phyloP scores from a whole-genome alignment of 2,113 vertebrate species.

The Mustela nigripes region DNA sequence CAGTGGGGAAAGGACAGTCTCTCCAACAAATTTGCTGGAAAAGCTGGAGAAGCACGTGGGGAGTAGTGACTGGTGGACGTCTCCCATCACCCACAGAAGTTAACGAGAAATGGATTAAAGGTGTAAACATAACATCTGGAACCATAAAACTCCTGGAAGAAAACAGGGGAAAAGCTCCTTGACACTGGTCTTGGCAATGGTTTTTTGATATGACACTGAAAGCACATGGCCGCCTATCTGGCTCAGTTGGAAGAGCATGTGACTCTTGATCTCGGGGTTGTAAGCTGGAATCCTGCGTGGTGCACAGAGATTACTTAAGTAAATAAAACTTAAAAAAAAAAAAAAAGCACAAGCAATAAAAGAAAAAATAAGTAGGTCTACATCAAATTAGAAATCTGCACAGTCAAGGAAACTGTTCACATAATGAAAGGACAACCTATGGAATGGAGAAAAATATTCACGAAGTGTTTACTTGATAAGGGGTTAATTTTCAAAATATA shows the following conservation, averaged over 20 bases:
- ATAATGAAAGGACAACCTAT: not conserved
- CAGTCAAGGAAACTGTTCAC: not conserved
- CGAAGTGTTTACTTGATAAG: not conserved
- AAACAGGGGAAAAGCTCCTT: not conserved
- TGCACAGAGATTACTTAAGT: too few relatives aligned
- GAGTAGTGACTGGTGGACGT: fast-evolving
- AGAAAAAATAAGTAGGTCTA: too few relatives aligned
- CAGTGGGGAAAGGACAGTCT: fast-evolving
- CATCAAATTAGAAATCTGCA: not conserved
- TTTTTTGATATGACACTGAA: not conserved
- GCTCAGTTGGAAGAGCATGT: not conserved
- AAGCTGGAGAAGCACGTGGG: not conserved
- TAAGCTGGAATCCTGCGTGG: not conserved
- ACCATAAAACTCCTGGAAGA: not conserved
- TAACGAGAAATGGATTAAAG: not conserved
- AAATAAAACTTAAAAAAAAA: not conserved
- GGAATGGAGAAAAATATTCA: not conserved
- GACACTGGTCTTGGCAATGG: too few relatives aligned
- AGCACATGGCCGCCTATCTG: too few relatives aligned
- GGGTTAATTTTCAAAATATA: not conserved
- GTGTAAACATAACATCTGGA: not conserved
- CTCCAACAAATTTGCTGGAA: not conserved
- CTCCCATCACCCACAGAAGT: not conserved
- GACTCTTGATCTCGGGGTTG: not conserved
- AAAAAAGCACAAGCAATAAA: not conserved